phyloP scores from a whole-genome alignment of 2,888 invertebrate genomes.

The Acanthosoma haemorrhoidale region DNA sequence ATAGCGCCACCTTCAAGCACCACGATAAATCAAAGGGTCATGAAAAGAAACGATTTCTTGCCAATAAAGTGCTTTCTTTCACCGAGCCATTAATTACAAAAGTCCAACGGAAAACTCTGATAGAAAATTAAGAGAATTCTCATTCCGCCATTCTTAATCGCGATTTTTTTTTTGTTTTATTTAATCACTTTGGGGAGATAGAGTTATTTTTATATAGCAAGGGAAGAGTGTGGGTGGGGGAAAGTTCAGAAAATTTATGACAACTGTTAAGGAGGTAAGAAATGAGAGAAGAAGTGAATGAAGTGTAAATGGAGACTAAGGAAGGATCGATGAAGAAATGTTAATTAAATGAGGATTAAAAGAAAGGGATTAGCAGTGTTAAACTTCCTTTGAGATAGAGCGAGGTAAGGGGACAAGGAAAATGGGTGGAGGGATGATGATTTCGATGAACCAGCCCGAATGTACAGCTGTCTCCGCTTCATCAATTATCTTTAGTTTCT shows the following conservation, averaged over 20 bases:
- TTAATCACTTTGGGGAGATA: neutral
- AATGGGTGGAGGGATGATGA: too few relatives aligned
- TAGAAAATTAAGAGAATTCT: neutral
- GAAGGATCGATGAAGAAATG: neutral
- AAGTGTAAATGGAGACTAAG: neutral
- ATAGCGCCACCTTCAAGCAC: neutral
- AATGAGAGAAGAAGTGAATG: neutral
- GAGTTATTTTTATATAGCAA: too few relatives aligned
- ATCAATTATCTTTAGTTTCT: conserved; percentile 4
- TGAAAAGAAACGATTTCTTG: neutral
- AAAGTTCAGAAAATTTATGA: neutral
- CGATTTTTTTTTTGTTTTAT: neutral
- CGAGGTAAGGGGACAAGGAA: too few relatives aligned
- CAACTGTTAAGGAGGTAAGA: neutral
- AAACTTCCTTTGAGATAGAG: too few relatives aligned
- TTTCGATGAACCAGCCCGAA: too few relatives aligned
- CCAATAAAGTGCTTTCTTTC: neutral
- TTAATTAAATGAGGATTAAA: conserved; percentile 8
- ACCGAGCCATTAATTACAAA: neutral
- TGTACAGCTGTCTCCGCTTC: neutral
- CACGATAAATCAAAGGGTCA: neutral
- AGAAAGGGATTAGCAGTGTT: conserved; percentile 11
- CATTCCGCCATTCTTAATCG: neutral
- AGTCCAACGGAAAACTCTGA: neutral
- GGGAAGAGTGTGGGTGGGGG: neutral